Percentiles rank a stretch among this genome's conserved stretches.
These are phyloP conservation scores for Chloropsis hardwickii DNA, from an alignment of 2,113 vertebrate species.

Conservation along the genomic window DNA sequence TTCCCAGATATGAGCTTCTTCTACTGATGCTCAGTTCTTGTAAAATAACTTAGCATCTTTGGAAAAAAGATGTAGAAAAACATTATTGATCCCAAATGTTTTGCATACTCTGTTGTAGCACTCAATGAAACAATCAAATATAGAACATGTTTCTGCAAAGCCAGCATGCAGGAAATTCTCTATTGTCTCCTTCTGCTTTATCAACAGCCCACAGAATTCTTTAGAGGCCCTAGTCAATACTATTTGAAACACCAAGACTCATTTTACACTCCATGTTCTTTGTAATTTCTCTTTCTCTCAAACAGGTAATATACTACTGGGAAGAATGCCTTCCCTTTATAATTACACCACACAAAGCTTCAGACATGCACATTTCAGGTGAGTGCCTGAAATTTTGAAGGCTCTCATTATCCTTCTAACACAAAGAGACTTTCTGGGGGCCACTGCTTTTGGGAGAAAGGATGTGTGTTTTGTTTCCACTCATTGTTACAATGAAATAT, in stretches of 20 bases:
- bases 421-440: neutral
- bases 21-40: neutral
- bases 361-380: neutral
- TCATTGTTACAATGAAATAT: neutral
- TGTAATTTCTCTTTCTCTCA: conserved; percentile 14
- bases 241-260: conserved; percentile 21
- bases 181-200: conserved; percentile 33
- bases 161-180: conserved; percentile 35
- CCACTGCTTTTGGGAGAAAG: neutral
- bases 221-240: conserved; percentile 35
- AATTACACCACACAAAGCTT: conserved; percentile 26
- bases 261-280: conserved; percentile 19
- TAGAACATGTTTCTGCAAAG: conserved; percentile 23
- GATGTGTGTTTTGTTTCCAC: neutral
- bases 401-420: neutral
- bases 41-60: neutral
- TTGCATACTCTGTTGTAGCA: conserved; percentile 9
- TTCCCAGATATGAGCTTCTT: neutral
- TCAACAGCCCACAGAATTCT: conserved; percentile 18
- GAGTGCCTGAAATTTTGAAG: conserved; percentile 3
- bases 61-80: neutral
- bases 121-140: conserved; percentile 44
- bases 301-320: neutral
- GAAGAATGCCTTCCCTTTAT: conserved; percentile 13
- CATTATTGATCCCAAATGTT: conserved; percentile 47